Evolutionary conservation across 2,888 invertebrate species (phyloP).

Genomic region (Icerya purchasi): DNA sequence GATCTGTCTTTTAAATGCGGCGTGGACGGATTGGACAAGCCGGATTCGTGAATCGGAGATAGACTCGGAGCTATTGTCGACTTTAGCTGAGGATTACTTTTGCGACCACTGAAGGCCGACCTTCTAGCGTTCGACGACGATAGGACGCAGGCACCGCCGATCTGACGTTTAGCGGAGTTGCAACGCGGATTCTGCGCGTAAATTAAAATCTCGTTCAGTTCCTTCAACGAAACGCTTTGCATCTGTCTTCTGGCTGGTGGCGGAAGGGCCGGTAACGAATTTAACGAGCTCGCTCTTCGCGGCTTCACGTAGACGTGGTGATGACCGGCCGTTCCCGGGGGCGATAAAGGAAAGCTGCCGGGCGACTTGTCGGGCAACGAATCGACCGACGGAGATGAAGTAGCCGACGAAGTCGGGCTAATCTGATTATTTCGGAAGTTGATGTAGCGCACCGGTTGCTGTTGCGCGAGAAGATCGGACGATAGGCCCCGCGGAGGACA

Average conservation of each 20-base stretch:
- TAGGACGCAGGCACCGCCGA: too few species aligned
- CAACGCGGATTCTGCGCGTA: constrained; percentile 23
- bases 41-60: constrained; percentile 48
- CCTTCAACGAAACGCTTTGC: constrained; percentile 30
- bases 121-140: constrained; percentile 14
- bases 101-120: constrained; percentile 18
- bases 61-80: constrained; percentile 28
- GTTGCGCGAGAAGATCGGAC: background rate
- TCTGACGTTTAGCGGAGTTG: constrained; percentile 11
- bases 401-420: background rate
- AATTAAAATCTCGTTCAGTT: constrained; percentile 33
- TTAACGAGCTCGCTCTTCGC: constrained; percentile 11
- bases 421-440: background rate
- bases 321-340: too few species aligned
- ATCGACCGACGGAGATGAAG: constrained; percentile 10
- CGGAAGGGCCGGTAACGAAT: constrained; percentile 27
- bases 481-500: constrained; percentile 3
- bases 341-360: too few species aligned
- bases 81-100: constrained; percentile 23
- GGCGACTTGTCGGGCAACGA: too few species aligned
- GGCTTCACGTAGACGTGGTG: constrained; percentile 10
- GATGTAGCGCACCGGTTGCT: background rate
- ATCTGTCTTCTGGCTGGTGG: constrained; percentile 30
- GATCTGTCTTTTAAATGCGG: constrained; percentile 19
- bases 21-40: constrained; percentile 36